These are phyloP conservation scores for Oxygymnocypris stewartii DNA, from an alignment of 2,113 vertebrate species.

Conservation along the genomic window DNA sequence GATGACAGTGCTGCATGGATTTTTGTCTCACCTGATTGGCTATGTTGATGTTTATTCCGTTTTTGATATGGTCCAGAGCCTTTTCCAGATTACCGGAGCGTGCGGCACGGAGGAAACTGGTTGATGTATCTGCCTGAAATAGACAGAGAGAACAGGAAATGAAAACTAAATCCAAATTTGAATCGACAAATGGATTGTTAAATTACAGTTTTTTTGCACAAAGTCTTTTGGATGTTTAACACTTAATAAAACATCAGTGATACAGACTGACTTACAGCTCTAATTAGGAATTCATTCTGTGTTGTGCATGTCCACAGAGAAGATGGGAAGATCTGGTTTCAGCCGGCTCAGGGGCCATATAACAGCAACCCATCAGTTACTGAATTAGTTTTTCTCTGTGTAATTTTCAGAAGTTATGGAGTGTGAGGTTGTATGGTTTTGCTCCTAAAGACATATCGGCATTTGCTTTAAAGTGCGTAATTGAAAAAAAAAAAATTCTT, in stretches of 20 bases:
- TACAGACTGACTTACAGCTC: slow-evolving; percentile 1
- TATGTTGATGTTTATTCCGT: slow-evolving; percentile 91
- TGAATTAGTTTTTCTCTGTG: neutral
- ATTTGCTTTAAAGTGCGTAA: slow-evolving; percentile 1
- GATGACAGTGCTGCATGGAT: neutral
- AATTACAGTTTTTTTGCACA: neutral
- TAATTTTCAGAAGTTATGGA: neutral
- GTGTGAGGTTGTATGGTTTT: neutral
- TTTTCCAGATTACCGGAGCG: slow-evolving; percentile 97
- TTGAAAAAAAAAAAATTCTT: neutral
- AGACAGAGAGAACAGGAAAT: slow-evolving; percentile 25
- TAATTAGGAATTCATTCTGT: neutral
- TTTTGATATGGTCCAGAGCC: slow-evolving; percentile 92
- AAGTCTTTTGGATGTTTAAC: neutral
- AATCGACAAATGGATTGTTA: neutral
- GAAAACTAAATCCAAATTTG: neutral
- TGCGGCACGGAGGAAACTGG: slow-evolving; percentile 93
- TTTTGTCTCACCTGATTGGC: slow-evolving; percentile 87
- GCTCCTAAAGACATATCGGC: neutral
- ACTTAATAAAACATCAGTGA: neutral
- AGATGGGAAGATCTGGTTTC: neutral
- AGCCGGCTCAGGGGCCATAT: neutral
- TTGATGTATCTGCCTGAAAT: slow-evolving; percentile 84
- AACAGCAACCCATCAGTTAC: slow-evolving; percentile 6
- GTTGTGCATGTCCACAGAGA: neutral